Base-by-base conservation (phyloP, 2,888 invertebrate genomes). In the Odontocolon sp. region DNA sequence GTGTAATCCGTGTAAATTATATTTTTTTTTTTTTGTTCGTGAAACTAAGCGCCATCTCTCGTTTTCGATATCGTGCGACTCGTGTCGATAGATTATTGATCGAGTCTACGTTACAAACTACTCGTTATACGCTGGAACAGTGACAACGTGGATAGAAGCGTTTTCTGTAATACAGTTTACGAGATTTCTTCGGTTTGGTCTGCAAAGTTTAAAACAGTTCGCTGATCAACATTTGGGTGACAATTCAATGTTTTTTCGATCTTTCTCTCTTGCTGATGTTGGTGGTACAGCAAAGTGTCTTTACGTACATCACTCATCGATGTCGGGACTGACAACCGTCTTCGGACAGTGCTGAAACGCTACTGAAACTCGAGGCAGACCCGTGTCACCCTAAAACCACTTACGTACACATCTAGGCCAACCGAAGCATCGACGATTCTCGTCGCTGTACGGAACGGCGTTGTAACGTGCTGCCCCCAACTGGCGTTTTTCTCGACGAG, bases 41-140 rank as follows among this genome's bases (percentile, higher is more conserved):
- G 61, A 70, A 36, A 47, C 40, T 40, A 36, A 54, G 54, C 80
- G 80, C 79, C 80, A 79, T 77, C 67, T 77, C 42, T 71, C 45
- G 52, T 28, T 61, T 31, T 26, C 68, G 54, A 73, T 79, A 70
- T 75, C 52, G 63, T 54, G 9, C 42, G 42, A 56, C 40, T 76
- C 64, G 69, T 66, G 80, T 75, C 79, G 76, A 81, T 81, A 76
- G 76, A 79, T 80, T 81, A 81, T 81, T 78, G 81, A 81, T 81
- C 74, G 47, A 50, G 38, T 45, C 61, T 71, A 36, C 45, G 26
- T 33, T 28, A 18, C 31, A 11, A 28, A 52, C 11, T 9, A 16
- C 23, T 47, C 42, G 8, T 9, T 45, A 5, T 36, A 23, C 36
- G 26, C 21, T 33, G 21, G 11, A 16, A 16, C 47, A 8, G 33